Conservation (phyloP, 2,888 invertebrate species). For the Siphonodentalium dalli region DNA sequence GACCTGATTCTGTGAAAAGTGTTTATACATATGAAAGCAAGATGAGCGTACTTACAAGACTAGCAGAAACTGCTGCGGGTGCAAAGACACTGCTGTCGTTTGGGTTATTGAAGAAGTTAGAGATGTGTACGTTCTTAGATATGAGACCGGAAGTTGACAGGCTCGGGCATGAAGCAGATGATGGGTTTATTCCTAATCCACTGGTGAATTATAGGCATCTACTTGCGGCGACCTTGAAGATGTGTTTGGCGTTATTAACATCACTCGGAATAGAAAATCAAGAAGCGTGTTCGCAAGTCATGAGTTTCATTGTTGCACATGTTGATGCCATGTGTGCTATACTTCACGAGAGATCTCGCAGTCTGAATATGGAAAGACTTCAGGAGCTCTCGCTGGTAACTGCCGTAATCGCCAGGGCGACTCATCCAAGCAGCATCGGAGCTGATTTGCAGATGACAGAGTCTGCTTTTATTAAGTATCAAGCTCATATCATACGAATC, state of each 20-base stretch:
- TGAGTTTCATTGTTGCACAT: constrained; percentile 82
- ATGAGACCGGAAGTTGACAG: constrained; percentile 56
- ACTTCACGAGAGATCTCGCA: constrained; percentile 75
- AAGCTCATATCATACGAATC: constrained; percentile 70
- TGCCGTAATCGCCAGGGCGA: constrained; percentile 76
- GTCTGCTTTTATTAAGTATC: constrained; percentile 54
- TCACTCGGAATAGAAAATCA: constrained; percentile 84
- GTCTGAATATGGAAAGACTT: constrained; percentile 73
- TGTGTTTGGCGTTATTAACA: constrained; percentile 83
- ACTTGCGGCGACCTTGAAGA: constrained; percentile 79
- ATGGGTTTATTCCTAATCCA: constrained; percentile 68
- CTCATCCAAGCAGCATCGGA: constrained; percentile 64
- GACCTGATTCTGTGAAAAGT: constrained; percentile 71
- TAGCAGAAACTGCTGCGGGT: constrained; percentile 56
- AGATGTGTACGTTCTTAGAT: constrained; percentile 58
- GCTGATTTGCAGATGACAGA: constrained; percentile 37
- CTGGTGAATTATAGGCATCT: constrained; percentile 82
- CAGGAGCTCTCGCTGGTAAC: constrained; percentile 81
- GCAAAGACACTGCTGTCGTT: constrained; percentile 57
- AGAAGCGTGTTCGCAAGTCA: constrained; percentile 75
- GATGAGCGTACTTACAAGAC: constrained; percentile 69
- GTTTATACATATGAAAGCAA: constrained; percentile 88
- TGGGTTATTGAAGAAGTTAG: constrained; percentile 56
- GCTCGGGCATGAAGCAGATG: constrained; percentile 34
- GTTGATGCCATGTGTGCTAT: constrained; percentile 82